These are phyloP conservation scores for Odontesthes bonariensis DNA, from an alignment of 2,113 vertebrate species.

Conservation along the genomic window DNA sequence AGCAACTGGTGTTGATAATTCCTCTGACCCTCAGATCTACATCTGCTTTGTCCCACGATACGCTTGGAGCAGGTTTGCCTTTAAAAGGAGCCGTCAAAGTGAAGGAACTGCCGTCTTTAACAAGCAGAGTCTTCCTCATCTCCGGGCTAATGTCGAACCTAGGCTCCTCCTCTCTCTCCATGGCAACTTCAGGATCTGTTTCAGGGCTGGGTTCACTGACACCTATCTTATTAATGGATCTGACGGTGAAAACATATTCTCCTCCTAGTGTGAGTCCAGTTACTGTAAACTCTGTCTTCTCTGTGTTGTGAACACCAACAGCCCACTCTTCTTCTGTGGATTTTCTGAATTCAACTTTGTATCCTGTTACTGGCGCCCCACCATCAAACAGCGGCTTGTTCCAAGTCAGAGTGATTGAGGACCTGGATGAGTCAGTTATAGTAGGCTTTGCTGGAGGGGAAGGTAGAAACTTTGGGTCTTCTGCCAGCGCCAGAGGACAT, in stretches of 20 bases:
- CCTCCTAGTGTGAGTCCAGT: slow-evolving; percentile 86
- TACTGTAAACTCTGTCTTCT: slow-evolving; percentile 91
- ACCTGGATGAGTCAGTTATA: slow-evolving; percentile 89
- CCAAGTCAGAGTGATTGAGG: slow-evolving; percentile 91
- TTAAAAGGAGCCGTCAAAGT: slow-evolving; percentile 93
- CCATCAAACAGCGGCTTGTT: slow-evolving; percentile 97
- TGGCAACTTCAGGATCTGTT: slow-evolving; percentile 89
- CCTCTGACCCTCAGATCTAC: slow-evolving; percentile 92
- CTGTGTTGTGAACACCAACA: slow-evolving; percentile 87
- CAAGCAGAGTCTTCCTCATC: slow-evolving; percentile 93
- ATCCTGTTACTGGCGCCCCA: slow-evolving; percentile 91
- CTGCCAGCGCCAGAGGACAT: slow-evolving; percentile 88
- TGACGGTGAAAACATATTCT: slow-evolving; percentile 93
- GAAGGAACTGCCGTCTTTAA: slow-evolving; percentile 93
- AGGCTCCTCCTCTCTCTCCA: slow-evolving; percentile 96
- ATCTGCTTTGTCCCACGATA: slow-evolving; percentile 93
- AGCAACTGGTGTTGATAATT: slow-evolving; percentile 89
- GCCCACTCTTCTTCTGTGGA: slow-evolving; percentile 91
- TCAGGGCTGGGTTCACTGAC: slow-evolving; percentile 91
- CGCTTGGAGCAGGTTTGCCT: slow-evolving; percentile 92
- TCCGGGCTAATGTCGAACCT: slow-evolving; percentile 92
- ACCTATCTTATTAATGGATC: slow-evolving; percentile 94
- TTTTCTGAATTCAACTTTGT: slow-evolving; percentile 92
- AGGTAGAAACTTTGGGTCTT: slow-evolving; percentile 94
- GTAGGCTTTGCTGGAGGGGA: slow-evolving; percentile 92